Evolutionary conservation across 2,113 vertebrate genomes (phyloP).

Genomic region (Malurus cyaneus): DNA sequence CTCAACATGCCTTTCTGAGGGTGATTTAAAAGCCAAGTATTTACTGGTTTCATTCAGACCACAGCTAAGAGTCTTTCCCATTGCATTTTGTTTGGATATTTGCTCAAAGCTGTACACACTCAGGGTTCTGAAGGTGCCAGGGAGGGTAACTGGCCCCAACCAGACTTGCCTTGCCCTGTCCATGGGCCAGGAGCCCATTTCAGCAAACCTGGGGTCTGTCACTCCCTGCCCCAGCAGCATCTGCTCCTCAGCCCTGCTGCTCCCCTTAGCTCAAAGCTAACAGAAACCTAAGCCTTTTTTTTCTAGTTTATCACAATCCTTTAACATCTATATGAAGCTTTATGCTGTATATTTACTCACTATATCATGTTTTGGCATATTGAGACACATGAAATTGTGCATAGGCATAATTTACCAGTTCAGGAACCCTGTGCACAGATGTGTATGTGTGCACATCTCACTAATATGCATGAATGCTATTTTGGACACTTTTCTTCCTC

Average conservation of each 20-base stretch:
- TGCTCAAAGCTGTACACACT: accelerated
- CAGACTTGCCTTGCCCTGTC: not conserved
- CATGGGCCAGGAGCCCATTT: not conserved
- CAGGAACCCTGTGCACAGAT: not conserved
- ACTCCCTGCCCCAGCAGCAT: not conserved
- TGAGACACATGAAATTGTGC: not conserved
- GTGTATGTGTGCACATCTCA: not conserved
- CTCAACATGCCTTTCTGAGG: not conserved
- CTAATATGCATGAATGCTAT: not conserved
- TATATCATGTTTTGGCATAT: not conserved
- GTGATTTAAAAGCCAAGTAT: not conserved
- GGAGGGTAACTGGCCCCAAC: not conserved
- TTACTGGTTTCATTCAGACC: not conserved
- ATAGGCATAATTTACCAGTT: not conserved
- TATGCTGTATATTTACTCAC: not conserved
- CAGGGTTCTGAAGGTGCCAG: not conserved
- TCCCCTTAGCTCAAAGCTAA: not conserved
- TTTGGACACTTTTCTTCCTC: not conserved
- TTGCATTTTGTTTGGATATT: not conserved
- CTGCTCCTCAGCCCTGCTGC: not conserved
- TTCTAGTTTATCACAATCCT: not conserved
- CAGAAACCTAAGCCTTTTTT: not conserved
- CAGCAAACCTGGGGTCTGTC: not conserved
- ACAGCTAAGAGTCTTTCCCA: not conserved
- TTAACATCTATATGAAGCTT: not conserved